These are phyloP conservation scores for Carduelis carduelis DNA, from an alignment of 2,797 vertebrate genomes.

Conservation along the genomic window DNA sequence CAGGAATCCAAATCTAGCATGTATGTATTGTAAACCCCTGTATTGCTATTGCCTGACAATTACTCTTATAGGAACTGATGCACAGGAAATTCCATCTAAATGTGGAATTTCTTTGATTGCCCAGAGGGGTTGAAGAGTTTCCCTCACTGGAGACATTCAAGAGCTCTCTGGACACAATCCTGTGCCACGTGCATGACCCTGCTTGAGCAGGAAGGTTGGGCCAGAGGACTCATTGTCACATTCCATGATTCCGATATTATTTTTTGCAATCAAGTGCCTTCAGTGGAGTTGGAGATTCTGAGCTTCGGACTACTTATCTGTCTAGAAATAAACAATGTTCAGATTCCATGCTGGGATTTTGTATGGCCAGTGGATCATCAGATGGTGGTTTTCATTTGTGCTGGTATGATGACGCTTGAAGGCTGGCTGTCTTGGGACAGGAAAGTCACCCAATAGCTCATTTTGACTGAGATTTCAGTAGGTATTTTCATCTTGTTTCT, in stretches of 20 bases:
- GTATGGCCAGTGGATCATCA: fast-evolving
- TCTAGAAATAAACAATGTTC: background rate
- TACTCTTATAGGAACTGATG: background rate
- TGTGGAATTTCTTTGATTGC: background rate
- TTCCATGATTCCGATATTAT: background rate
- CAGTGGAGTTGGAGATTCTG: background rate
- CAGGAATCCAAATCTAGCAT: background rate
- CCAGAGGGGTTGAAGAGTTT: background rate
- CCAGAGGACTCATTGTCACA: no score
- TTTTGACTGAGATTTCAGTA: background rate
- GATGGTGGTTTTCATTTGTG: background rate
- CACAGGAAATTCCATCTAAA: background rate
- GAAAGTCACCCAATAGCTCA: background rate
- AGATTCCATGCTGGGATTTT: background rate
- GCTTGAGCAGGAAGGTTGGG: background rate
- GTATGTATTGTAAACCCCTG: background rate
- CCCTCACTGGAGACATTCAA: background rate
- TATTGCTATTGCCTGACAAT: background rate
- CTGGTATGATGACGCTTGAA: background rate
- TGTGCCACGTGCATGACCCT: background rate
- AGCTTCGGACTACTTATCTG: background rate
- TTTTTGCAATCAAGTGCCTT: background rate
- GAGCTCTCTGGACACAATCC: background rate
- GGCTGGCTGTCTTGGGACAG: background rate
- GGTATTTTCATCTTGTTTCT: background rate